Evolutionary conservation across 1,140 invertebrate species (phyloP).

Genomic region (Coenobita brevimanus): DNA sequence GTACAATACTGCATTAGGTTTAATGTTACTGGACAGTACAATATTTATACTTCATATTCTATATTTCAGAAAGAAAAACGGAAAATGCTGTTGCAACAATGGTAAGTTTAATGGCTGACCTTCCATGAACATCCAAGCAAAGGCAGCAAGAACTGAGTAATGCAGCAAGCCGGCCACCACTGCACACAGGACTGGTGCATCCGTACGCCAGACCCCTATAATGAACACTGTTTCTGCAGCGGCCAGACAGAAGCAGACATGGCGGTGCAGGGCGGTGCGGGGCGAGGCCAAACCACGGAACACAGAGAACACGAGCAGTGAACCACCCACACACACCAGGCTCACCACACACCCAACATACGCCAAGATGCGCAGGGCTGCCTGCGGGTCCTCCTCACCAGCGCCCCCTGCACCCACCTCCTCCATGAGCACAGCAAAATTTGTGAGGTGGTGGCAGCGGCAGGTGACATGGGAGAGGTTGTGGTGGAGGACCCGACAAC

Average conservation of each 20-base stretch:
- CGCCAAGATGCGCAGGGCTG: conserved; percentile 85
- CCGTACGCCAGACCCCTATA: conserved; percentile 90
- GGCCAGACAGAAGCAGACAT: conserved; percentile 92
- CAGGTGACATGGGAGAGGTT: conserved; percentile 94
- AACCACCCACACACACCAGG: conserved; percentile 85
- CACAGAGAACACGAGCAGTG: conserved; percentile 88
- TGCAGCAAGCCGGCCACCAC: conserved; percentile 93
- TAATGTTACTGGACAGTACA: no score
- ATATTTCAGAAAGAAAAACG: no score
- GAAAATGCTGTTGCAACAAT: no score
- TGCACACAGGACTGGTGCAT: conserved; percentile 88
- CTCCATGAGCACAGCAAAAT: conserved; percentile 96
- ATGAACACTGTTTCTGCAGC: conserved; percentile 94
- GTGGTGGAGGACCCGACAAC: conserved; percentile 86
- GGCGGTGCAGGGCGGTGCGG: conserved; percentile 92
- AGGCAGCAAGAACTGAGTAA: conserved; percentile 95
- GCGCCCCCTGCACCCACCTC: conserved; percentile 81
- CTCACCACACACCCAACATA: conserved; percentile 90
- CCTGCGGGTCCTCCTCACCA: conserved; percentile 72
- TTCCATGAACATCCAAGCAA: conserved; percentile 98
- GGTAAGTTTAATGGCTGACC: conserved; percentile 76
- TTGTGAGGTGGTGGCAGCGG: conserved; percentile 95
- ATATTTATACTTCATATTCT: neutral
- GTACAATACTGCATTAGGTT: no score
- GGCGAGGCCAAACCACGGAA: conserved; percentile 89